These are phyloP conservation scores for Ylistrum balloti DNA, from an alignment of 1,140 invertebrate genomes.

Conservation along the genomic window DNA sequence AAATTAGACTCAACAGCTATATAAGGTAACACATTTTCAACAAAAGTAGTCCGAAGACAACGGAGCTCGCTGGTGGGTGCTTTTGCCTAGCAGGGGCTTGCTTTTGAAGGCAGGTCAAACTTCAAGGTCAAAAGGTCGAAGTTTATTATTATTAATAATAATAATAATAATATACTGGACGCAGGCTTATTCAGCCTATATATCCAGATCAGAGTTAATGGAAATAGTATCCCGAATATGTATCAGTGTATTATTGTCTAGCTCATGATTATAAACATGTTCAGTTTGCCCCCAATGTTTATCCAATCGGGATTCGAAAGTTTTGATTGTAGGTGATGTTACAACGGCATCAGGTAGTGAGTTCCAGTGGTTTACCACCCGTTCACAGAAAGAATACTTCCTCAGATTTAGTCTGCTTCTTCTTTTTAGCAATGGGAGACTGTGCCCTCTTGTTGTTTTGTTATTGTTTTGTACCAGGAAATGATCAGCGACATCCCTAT, in stretches of 20 bases:
- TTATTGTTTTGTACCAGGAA: no score
- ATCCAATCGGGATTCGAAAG: background rate
- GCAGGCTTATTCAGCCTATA: background rate
- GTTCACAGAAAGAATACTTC: background rate
- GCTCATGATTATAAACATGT: background rate
- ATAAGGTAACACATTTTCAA: no score
- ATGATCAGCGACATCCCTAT: no score
- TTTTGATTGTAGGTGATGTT: background rate
- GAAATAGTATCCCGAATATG: background rate
- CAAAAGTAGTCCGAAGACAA: no score
- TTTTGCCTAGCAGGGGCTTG: no score
- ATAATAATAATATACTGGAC: slow-evolving; percentile 26
- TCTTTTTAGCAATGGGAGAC: background rate
- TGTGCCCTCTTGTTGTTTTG: no score
- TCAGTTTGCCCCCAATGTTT: background rate
- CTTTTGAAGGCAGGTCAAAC: no score
- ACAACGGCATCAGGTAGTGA: background rate
- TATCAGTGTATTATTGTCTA: background rate
- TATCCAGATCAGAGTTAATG: background rate
- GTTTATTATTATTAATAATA: no score
- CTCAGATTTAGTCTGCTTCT: background rate
- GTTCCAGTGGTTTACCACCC: background rate
- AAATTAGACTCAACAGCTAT: no score
- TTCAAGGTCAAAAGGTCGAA: no score
- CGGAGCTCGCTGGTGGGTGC: no score